Conservation (phyloP, 2,797 vertebrate species). For the Protosalanx chinensis region DNA sequence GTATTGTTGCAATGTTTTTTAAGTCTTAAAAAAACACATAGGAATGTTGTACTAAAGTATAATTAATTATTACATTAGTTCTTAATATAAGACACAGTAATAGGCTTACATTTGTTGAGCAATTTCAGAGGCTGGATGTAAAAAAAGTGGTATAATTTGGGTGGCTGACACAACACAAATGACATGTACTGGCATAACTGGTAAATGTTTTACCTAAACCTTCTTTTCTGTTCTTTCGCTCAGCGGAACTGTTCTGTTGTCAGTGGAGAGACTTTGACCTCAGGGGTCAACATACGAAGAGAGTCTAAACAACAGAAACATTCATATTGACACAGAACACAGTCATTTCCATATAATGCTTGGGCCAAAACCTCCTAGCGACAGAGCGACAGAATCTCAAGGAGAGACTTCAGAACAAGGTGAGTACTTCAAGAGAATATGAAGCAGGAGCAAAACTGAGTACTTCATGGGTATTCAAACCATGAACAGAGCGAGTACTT, state of each 20-base stretch:
- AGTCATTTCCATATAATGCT: background rate
- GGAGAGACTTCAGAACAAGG: background rate
- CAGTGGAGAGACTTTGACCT: background rate
- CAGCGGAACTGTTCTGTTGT: background rate
- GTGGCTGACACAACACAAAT: background rate
- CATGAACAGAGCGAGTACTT: too few relatives aligned
- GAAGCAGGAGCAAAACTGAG: background rate
- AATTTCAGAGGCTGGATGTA: too few relatives aligned
- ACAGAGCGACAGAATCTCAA: background rate
- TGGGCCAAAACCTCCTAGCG: background rate
- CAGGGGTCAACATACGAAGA: background rate
- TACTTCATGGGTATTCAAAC: too few relatives aligned
- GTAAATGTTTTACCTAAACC: background rate
- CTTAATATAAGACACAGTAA: too few relatives aligned
- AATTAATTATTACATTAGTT: too few relatives aligned
- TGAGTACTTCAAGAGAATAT: background rate
- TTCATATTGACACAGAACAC: background rate
- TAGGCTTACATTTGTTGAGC: too few relatives aligned
- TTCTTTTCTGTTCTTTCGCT: background rate
- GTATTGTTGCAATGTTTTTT: too few relatives aligned
- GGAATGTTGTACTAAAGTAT: background rate
- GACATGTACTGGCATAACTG: too few relatives aligned
- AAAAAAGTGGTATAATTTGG: too few relatives aligned
- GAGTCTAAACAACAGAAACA: background rate
- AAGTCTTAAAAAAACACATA: too few relatives aligned